Base-by-base conservation (phyloP, 1,140 invertebrate species). In the Heliconius eleuchia region DNA sequence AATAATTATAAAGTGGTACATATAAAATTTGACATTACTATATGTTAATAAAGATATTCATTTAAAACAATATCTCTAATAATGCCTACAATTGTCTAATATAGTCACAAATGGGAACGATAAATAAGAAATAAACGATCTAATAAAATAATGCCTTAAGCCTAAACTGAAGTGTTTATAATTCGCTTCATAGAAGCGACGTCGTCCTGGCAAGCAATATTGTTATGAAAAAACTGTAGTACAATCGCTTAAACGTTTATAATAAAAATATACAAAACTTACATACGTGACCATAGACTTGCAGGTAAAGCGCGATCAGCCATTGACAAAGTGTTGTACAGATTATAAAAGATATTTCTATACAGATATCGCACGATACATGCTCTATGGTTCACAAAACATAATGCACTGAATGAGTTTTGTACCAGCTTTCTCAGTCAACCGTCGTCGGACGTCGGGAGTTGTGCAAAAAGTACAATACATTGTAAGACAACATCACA, bases 161-260 rank as follows among this genome's bases (percentile, higher is more conserved):
- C 79, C 87, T 92, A 91, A 74, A 79, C 86, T 81, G 86, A 80
- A 76, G 57, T 73, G 75, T 79, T 80, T 76, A 74, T 82, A 70
- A 76, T 82, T 87, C 88, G 83, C 92, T 93, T 94, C 92, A 94
- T 94, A 92, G 92, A 94, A 94, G 92, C 91, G 85, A 91, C 83
- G 75, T 84, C 80, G 88, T 84, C 72, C 76, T 81, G 80, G 77
- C 80, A 81, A 81, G 80, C 71, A 80, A 77, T 86, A 83, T 82
- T 86, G 83, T 89, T 77, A 84, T 85, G 76, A 83, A 88, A 85
- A 87, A 87, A 87, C 81, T 84, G 85, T 91, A 86, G 84, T 88
- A 89, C 87, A 81, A 82, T 81, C 85, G 80, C 83, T 86, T 82
- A 90, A 84, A 88, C 80, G 80, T 84, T 90, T 88, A 86, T 79